Percentiles rank a stretch among this genome's conserved stretches.
Conservation (phyloP, 2,888 invertebrate species). For the Synergus japonicus region DNA sequence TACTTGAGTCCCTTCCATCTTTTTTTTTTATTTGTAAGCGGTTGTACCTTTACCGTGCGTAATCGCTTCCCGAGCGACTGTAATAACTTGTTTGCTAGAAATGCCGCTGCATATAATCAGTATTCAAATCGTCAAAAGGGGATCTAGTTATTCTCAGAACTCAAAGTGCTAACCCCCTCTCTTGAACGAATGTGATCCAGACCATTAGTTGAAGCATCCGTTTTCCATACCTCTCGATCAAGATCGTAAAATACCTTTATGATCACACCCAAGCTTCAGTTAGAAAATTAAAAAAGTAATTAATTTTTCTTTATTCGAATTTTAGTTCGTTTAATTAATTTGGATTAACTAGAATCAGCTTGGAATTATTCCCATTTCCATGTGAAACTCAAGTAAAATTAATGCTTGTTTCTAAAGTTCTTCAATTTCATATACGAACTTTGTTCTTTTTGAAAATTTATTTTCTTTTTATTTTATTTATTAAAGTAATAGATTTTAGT, state of each 20-base stretch:
- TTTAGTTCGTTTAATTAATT: too few species aligned
- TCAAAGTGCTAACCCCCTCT: conserved; percentile 44
- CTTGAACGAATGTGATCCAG: conserved; percentile 66
- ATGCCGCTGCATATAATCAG: conserved; percentile 75
- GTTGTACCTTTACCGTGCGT: conserved; percentile 14
- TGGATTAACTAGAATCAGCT: too few species aligned
- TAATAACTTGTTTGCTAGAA: conserved; percentile 71
- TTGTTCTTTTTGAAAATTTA: too few species aligned
- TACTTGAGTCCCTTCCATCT: background rate
- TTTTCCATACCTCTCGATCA: conserved; percentile 55
- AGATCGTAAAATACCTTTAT: conserved; percentile 27
- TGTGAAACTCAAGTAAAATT: too few species aligned
- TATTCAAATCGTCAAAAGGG: conserved; percentile 74
- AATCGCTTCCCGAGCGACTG: conserved; percentile 25
- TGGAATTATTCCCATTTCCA: too few species aligned
- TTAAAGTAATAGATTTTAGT: too few species aligned
- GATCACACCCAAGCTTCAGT: background rate
- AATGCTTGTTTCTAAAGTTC: too few species aligned
- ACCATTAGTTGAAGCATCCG: conserved; percentile 73
- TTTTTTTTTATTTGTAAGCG: background rate
- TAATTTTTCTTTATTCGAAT: too few species aligned
- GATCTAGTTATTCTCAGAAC: conserved; percentile 52
- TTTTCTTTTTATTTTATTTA: too few species aligned
- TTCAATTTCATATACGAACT: too few species aligned
- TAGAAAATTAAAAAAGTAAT: background rate